Conservation (phyloP, 1,140 invertebrate species). For the Ceratina calcarata region DNA sequence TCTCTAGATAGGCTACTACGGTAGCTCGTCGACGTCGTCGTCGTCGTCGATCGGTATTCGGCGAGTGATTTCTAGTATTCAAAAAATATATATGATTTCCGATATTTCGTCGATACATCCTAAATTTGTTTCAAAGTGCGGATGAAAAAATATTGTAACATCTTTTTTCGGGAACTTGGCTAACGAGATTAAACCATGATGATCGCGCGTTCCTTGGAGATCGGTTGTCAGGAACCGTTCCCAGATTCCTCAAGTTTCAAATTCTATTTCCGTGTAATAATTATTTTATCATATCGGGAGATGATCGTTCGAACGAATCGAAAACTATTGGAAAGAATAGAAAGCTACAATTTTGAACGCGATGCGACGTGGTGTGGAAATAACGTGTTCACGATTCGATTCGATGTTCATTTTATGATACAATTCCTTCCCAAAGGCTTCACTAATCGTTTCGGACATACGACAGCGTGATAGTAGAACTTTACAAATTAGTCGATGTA, state of each 20-base stretch:
- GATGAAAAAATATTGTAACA: slow-evolving; percentile 35
- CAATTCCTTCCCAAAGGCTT: slow-evolving; percentile 54
- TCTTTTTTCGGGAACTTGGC: slow-evolving; percentile 26
- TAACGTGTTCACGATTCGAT: slow-evolving; percentile 52
- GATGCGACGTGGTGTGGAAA: slow-evolving; percentile 47
- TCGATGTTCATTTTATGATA: not conserved
- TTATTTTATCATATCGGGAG: not conserved
- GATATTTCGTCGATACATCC: slow-evolving; percentile 33
- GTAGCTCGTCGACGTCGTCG: too few relatives aligned
- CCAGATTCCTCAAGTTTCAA: not conserved
- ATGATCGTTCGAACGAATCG: not conserved
- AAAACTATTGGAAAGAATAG: slow-evolving; percentile 1
- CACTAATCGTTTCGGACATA: slow-evolving; percentile 48
- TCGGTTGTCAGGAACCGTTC: slow-evolving; percentile 16
- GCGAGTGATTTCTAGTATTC: slow-evolving; percentile 4
- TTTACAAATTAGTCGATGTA: slow-evolving; percentile 51
- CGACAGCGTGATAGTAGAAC: slow-evolving; percentile 40
- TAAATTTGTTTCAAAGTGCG: slow-evolving; percentile 39
- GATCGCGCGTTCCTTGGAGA: slow-evolving; percentile 10
- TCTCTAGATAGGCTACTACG: too few relatives aligned
- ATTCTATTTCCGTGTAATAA: too few relatives aligned
- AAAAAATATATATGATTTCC: slow-evolving; percentile 42
- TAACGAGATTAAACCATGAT: slow-evolving; percentile 6
- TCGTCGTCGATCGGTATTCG: not conserved
- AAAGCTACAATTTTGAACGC: slow-evolving; percentile 29